Percentiles rank a stretch among this genome's conserved stretches.
Conservation (phyloP, 2,888 invertebrate genomes). For the Dynastes hyllus region DNA sequence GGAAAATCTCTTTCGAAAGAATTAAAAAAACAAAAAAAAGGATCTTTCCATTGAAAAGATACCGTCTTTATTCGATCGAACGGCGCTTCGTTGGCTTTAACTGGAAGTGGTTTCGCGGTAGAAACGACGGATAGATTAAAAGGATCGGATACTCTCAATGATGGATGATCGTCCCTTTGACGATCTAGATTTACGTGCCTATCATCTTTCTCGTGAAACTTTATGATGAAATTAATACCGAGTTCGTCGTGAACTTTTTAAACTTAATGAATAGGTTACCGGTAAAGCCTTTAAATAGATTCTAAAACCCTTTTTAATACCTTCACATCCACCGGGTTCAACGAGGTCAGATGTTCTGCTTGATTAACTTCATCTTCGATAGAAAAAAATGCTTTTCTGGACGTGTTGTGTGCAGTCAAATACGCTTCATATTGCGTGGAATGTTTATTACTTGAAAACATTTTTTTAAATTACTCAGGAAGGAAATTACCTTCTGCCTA, state of each 20-base stretch:
- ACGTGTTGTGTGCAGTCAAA: too few species aligned
- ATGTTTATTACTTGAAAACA: too few species aligned
- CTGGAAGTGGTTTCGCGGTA: conserved; percentile 14
- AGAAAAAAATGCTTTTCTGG: too few species aligned
- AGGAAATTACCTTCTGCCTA: too few species aligned
- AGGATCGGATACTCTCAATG: conserved; percentile 22
- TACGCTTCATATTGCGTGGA: too few species aligned
- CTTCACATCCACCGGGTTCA: background rate
- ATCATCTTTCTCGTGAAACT: background rate
- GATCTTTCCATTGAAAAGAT: conserved; percentile 7
- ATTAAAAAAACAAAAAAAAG: background rate
- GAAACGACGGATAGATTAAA: conserved; percentile 24
- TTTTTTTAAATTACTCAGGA: too few species aligned
- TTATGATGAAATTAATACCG: conserved; percentile 16
- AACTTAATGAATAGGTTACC: background rate
- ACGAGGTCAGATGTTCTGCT: background rate
- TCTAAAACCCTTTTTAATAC: background rate
- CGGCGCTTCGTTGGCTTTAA: conserved; percentile 6
- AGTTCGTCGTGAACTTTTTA: background rate
- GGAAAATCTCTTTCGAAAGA: too few species aligned
- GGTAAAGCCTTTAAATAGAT: background rate
- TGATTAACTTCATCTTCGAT: background rate
- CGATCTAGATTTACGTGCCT: background rate
- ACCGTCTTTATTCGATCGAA: conserved; percentile 5
- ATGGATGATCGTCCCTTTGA: conserved; percentile 16